Evolutionary conservation across 2,113 vertebrate species (phyloP).

Genomic region (Oncorhynchus keta): DNA sequence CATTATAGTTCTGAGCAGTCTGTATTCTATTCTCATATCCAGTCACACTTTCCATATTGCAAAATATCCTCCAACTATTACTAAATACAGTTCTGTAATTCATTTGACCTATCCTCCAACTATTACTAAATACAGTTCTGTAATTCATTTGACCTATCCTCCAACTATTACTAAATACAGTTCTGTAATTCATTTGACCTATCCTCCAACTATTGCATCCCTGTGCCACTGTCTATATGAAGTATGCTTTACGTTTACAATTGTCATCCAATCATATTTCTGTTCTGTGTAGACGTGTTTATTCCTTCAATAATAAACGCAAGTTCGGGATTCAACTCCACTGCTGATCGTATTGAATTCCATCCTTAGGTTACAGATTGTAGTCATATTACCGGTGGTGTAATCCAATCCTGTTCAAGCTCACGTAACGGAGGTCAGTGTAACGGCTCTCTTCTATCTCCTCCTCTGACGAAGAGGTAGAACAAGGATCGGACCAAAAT

Average conservation of each 20-base stretch:
- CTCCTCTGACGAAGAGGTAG: too few relatives aligned
- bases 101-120: not conserved
- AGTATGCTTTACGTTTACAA: not conserved
- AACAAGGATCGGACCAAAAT: too few relatives aligned
- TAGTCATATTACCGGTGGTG: too few relatives aligned
- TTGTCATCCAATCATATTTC: not conserved
- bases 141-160: not conserved
- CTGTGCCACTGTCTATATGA: constrained; percentile 60
- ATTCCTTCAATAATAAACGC: not conserved
- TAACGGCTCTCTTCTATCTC: too few relatives aligned
- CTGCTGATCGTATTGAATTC: too few relatives aligned
- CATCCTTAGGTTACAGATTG: too few relatives aligned
- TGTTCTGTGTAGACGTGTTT: not conserved
- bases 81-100: not conserved
- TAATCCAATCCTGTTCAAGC: too few relatives aligned
- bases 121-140: not conserved
- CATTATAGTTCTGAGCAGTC: constrained; percentile 15
- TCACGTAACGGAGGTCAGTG: too few relatives aligned
- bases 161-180: not conserved
- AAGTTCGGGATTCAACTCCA: not conserved
- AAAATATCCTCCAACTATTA: not conserved
- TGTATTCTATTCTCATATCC: constrained; percentile 18
- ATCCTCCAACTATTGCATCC: too few relatives aligned
- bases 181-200: constrained; percentile 1
- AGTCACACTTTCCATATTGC: constrained; percentile 10